These are phyloP conservation scores for Agapetus fuscipes DNA, from an alignment of 2,888 invertebrate species.

Conservation along the genomic window DNA sequence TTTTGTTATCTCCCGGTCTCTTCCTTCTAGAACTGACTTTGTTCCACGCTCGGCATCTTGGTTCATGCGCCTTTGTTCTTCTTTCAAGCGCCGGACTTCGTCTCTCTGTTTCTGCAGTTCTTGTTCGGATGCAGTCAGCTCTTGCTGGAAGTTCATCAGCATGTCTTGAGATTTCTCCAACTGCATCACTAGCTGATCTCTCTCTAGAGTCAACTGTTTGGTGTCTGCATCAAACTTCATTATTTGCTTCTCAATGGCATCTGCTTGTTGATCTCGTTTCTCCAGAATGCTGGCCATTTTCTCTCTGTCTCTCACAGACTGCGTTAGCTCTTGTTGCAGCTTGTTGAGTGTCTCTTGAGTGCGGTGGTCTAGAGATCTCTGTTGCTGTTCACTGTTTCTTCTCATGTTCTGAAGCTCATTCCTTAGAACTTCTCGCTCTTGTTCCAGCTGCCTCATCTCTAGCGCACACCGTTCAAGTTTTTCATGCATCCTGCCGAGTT, in stretches of 20 bases:
- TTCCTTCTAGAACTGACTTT: slow-evolving; percentile 59
- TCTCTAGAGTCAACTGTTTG: slow-evolving; percentile 74
- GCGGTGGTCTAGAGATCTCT: slow-evolving; percentile 55
- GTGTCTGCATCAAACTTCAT: slow-evolving; percentile 77
- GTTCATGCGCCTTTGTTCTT: slow-evolving; percentile 59
- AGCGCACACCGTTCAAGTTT: slow-evolving; percentile 63
- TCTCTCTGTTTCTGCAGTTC: slow-evolving; percentile 73
- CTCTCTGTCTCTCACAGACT: slow-evolving; percentile 62
- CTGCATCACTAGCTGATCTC: slow-evolving; percentile 81
- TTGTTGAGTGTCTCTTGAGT: slow-evolving; percentile 64
- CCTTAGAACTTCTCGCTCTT: slow-evolving; percentile 62
- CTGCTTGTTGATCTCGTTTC: slow-evolving; percentile 68
- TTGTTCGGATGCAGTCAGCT: slow-evolving; percentile 72
- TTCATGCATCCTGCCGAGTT: slow-evolving; percentile 72
- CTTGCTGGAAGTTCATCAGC: slow-evolving; percentile 88
- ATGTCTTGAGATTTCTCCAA: slow-evolving; percentile 89
- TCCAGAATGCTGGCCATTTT: slow-evolving; percentile 70
- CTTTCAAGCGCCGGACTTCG: slow-evolving; percentile 65
- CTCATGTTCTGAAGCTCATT: slow-evolving; percentile 59
- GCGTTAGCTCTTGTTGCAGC: slow-evolving; percentile 62
- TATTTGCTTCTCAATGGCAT: slow-evolving; percentile 76
- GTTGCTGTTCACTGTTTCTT: slow-evolving; percentile 53
- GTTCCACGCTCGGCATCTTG: slow-evolving; percentile 62
- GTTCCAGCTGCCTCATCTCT: slow-evolving; percentile 60
- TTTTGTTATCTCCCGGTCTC: slow-evolving; percentile 60